Evolutionary conservation across 2,888 invertebrate genomes (phyloP).

Genomic region (Luperina nickerlii): DNA sequence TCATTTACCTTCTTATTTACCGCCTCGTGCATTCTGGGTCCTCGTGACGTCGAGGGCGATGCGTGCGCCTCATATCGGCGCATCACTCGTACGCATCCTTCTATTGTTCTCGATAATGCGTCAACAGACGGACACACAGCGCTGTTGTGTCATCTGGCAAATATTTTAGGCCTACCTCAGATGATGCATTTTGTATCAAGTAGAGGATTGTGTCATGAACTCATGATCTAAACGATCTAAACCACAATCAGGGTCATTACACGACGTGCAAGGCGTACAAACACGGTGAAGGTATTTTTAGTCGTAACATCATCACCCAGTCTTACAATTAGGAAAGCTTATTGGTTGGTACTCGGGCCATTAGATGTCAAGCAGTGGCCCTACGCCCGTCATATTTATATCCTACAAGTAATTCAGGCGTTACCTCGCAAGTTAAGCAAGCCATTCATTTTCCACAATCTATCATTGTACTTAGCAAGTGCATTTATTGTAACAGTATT

Average conservation of each 20-base stretch:
- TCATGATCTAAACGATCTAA: constrained; percentile 19
- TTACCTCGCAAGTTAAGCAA: neutral
- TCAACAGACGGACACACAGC: constrained; percentile 49
- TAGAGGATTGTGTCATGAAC: constrained; percentile 10
- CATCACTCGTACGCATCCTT: constrained; percentile 60
- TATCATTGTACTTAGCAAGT: constrained; percentile 4
- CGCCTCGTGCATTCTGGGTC: neutral
- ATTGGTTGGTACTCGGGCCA: neutral
- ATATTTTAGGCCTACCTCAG: constrained; percentile 35
- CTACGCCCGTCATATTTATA: neutral
- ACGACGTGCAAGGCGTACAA: constrained; percentile 8
- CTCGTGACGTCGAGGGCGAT: constrained; percentile 35
- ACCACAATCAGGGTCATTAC: constrained; percentile 27
- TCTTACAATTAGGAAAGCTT: neutral
- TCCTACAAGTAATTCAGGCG: neutral
- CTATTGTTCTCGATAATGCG: constrained; percentile 63
- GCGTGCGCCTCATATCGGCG: constrained; percentile 42
- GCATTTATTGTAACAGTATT: constrained; percentile 15
- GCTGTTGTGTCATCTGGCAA: constrained; percentile 50
- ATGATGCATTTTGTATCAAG: constrained; percentile 8
- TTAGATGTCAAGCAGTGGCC: neutral
- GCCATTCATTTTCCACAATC: neutral
- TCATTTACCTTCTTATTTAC: constrained; percentile 22
- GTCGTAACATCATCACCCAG: neutral
- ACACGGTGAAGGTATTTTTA: neutral